Evolutionary conservation across 1,140 invertebrate genomes (phyloP).

Genomic region (Calephelis nemesis): DNA sequence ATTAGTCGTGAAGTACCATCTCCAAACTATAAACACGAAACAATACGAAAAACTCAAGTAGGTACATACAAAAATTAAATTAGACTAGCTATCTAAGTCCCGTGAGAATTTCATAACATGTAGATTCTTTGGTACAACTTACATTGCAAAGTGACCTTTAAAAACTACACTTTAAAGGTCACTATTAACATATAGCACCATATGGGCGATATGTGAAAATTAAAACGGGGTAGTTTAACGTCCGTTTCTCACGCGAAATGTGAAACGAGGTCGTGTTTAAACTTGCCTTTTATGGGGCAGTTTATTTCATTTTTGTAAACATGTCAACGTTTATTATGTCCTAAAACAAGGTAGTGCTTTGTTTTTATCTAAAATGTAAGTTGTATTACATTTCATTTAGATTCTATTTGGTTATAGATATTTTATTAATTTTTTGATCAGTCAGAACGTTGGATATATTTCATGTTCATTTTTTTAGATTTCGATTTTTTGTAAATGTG

Average conservation of each 20-base stretch:
- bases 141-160: background rate
- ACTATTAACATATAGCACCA: conserved; percentile 25
- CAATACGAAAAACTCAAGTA: background rate
- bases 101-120: conserved; percentile 15
- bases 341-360: conserved; percentile 7
- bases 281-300: conserved; percentile 33
- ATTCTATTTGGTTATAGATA: too few species aligned
- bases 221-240: conserved; percentile 47
- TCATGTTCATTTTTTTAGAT: too few species aligned
- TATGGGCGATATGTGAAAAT: conserved; percentile 55
- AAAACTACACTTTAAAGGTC: background rate
- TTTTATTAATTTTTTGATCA: too few species aligned
- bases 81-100: conserved; percentile 11
- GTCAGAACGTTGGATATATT: too few species aligned
- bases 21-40: background rate
- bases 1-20: too few species aligned
- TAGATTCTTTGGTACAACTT: background rate
- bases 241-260: conserved; percentile 45
- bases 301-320: conserved; percentile 38
- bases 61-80: conserved; percentile 1
- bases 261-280: conserved; percentile 34
- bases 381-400: background rate
- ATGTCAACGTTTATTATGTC: conserved; percentile 33
- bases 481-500: too few species aligned
- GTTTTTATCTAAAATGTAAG: conserved; percentile 14